Evolutionary conservation across 2,797 vertebrate genomes (phyloP).

Genomic region (Borostomias antarcticus): DNA sequence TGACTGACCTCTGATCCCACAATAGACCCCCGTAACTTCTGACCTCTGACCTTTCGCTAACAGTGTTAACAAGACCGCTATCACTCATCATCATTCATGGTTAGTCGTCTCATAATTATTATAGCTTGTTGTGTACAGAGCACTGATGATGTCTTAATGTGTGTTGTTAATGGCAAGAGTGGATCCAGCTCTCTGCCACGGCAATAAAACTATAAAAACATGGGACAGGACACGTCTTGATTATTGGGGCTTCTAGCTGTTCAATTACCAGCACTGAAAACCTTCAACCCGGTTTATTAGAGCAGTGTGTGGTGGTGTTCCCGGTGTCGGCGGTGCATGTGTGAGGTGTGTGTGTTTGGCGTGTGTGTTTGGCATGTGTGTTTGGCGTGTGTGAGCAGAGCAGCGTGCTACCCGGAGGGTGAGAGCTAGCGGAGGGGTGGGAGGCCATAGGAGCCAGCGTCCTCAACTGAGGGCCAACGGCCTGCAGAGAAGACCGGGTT

Average conservation of each 20-base stretch:
- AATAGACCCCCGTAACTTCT: not conserved
- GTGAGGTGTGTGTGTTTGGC: no score
- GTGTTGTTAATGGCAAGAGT: not conserved
- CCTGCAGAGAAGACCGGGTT: conserved; percentile 56
- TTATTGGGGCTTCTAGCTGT: not conserved
- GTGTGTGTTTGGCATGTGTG: no score
- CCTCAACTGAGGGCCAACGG: conserved; percentile 55
- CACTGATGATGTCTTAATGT: conserved; percentile 15
- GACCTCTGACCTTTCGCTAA: conserved; percentile 6
- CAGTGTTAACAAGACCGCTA: conserved; percentile 10
- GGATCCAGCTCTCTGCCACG: not conserved
- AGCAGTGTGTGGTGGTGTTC: no score
- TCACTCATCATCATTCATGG: not conserved
- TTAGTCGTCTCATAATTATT: conserved; percentile 35
- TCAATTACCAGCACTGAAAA: no score
- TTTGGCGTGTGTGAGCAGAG: no score
- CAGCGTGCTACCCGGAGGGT: conserved; percentile 44
- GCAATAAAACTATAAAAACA: not conserved
- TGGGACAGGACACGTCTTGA: not conserved
- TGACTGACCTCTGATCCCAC: not conserved
- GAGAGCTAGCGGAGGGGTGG: conserved; percentile 57
- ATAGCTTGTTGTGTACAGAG: conserved; percentile 33
- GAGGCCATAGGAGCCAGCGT: conserved; percentile 43
- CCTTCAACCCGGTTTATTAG: no score
- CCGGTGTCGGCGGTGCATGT: no score